Base-by-base conservation (phyloP, 2,113 vertebrate species). In the Corythornis madagascariensis region DNA sequence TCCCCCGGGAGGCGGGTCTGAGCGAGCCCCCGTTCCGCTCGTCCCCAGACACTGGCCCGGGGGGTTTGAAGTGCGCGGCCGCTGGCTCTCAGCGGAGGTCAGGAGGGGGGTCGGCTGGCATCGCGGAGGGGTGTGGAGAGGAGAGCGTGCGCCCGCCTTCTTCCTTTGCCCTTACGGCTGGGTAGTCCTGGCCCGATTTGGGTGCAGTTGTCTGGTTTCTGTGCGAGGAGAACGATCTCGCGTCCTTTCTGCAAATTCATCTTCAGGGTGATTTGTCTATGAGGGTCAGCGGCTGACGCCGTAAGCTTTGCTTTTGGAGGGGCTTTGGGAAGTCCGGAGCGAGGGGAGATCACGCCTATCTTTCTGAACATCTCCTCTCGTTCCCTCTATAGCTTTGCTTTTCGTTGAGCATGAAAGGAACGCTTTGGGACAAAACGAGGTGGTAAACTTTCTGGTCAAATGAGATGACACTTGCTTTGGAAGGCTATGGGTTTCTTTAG, bases 261-360 rank as follows among this genome's bases (percentile, higher is more conserved):
- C n/a, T 45, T 19, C 2, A 21, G 52, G 47, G 65, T 60, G 86
- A 38, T 61, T 69, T 59, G 47, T 63, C 76, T 60, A 5, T 7
- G 59, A 0, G 43, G n/a, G 64, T 43, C 48, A 3, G 0, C 28
- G 12, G 65, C 53, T 16, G 40, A 2, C 38, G 2, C 20, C 3
- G 22, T 25, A 16, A 48, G n/a, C 35, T 67, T 50, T 56, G n/a
- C 66, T 0, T 38, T 19, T 33, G 31, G 3, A n/a, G 15, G 5
- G 13, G 5, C 7, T 64, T 28, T n/a, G 61, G 70, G 63, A 21
- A 16, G 47, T 56, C 33, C 2, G 81, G 53, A 74, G 12, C 3
- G 7, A 53, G 66, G 31, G 43, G 42, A 42, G 35, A 26, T n/a
- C n/a, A 0, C 3, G 7, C 47, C 9, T 19, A 14, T 10, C 25